Percentiles rank a stretch among this genome's conserved stretches.
Evolutionary conservation across 2,888 invertebrate species (phyloP).

Genomic region (Villa cingulata): DNA sequence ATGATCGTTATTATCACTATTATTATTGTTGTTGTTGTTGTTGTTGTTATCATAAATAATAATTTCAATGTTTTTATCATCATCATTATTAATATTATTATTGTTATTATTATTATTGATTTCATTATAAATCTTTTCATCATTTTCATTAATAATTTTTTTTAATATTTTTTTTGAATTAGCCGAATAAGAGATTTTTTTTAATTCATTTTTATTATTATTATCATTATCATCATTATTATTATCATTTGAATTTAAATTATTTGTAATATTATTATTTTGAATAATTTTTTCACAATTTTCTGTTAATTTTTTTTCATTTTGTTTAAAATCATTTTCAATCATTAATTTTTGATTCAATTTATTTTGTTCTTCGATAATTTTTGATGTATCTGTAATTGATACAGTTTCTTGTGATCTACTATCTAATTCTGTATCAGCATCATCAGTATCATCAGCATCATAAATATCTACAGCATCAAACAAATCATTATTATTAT

Average conservation of each 20-base stretch:
- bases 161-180: slow-evolving; percentile 2
- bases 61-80: not conserved
- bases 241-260: too few species aligned
- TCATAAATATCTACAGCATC: slow-evolving; percentile 3
- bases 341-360: too few species aligned
- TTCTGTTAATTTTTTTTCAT: slow-evolving; percentile 1
- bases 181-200: too few species aligned
- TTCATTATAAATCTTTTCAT: too few species aligned
- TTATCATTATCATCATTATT: slow-evolving; percentile 11
- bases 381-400: not conserved
- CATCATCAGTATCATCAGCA: slow-evolving; percentile 1
- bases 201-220: too few species aligned
- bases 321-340: not conserved
- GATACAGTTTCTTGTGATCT: not conserved
- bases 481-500: slow-evolving; percentile 9
- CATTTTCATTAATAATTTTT: not conserved
- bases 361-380: too few species aligned
- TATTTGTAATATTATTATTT: slow-evolving; percentile 3
- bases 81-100: not conserved
- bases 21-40: slow-evolving; percentile 2
- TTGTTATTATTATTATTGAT: too few species aligned
- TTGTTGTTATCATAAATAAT: too few species aligned
- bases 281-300: not conserved
- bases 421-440: too few species aligned
- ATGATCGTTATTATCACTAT: slow-evolving; percentile 11